Evolutionary conservation across 2,888 invertebrate species (phyloP).

Genomic region (Sinelater perroti): DNA sequence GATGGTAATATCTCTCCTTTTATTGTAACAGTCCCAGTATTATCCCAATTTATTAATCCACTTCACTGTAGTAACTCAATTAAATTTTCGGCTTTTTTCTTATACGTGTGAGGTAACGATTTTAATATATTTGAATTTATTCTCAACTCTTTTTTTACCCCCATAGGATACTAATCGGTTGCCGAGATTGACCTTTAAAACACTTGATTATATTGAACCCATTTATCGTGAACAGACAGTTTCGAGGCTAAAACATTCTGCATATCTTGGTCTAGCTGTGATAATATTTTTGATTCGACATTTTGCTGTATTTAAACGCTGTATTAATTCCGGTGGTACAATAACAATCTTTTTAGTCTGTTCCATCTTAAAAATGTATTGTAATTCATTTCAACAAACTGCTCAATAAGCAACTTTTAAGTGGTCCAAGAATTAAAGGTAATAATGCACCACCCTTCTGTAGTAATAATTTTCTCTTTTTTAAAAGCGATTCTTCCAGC

Average conservation of each 20-base stretch:
- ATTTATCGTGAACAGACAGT: not conserved
- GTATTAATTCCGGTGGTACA: not conserved
- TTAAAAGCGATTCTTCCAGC: not conserved
- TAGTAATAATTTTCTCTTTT: not conserved
- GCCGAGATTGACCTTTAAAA: not conserved
- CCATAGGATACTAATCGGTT: not conserved
- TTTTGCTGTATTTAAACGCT: not conserved
- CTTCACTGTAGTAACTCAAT: not conserved
- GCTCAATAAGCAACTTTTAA: not conserved
- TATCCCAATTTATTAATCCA: not conserved
- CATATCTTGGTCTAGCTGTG: conserved; percentile 3
- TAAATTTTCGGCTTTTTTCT: conserved; percentile 1
- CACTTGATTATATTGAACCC: conserved; percentile 5
- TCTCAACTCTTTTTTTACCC: too few relatives aligned
- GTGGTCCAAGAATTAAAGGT: not conserved
- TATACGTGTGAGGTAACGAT: not conserved
- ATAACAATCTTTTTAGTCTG: conserved; percentile 1
- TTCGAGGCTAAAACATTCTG: conserved; percentile 1
- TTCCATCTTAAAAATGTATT: too few relatives aligned
- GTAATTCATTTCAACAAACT: conserved; percentile 6
- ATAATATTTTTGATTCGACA: not conserved
- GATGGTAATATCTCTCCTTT: not conserved
- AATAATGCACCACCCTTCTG: conserved; percentile 2
- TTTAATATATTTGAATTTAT: not conserved
- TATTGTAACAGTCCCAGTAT: not conserved